Conservation (phyloP, 2,888 invertebrate species). For the Tanytarsus gracilentus region DNA sequence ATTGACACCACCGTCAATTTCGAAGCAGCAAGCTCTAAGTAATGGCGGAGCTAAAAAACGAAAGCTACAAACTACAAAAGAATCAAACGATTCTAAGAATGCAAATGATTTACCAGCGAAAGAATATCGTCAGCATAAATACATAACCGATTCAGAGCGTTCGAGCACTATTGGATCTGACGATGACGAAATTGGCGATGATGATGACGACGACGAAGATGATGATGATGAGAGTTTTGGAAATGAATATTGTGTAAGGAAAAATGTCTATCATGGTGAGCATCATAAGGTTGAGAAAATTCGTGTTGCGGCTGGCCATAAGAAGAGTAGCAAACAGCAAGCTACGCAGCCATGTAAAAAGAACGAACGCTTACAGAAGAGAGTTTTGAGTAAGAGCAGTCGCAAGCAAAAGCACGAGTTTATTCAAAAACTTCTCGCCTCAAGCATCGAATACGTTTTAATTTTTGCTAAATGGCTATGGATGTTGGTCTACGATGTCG, state of each 20-base stretch:
- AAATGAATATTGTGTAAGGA: constrained; percentile 5
- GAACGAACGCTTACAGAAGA: constrained; percentile 29
- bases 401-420: constrained; percentile 45
- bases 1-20: too few species aligned
- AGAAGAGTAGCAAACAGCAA: constrained; percentile 24
- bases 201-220: too few species aligned
- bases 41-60: constrained; percentile 42
- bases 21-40: constrained; percentile 30
- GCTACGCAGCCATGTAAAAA: constrained; percentile 28
- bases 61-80: too few species aligned
- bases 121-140: constrained; percentile 17
- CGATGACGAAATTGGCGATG: too few species aligned
- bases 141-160: background rate
- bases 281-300: constrained; percentile 27
- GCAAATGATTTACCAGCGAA: constrained; percentile 36
- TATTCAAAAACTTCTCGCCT: constrained; percentile 44
- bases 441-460: constrained; percentile 51
- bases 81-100: too few species aligned
- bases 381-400: constrained; percentile 34
- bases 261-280: constrained; percentile 23
- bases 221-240: constrained; percentile 29
- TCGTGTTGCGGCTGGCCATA: background rate
- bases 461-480: constrained; percentile 67
- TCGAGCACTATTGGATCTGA: constrained; percentile 18
- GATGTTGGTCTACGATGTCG: constrained; percentile 69